Conservation (phyloP, 2,888 invertebrate species). For the Dimorphilus gyrociliatus region DNA sequence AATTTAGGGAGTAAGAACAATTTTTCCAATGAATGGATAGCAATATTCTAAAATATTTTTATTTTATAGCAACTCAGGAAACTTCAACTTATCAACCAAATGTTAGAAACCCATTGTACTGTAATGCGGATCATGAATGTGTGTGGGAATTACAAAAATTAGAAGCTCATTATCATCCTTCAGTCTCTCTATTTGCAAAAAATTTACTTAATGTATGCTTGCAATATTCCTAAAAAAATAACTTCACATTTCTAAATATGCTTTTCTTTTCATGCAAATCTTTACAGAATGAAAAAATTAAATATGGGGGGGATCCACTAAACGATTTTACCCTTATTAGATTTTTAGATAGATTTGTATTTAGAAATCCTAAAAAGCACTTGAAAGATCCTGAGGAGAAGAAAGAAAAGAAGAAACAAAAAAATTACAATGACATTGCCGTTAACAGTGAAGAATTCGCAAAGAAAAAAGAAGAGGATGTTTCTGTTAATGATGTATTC, state of each 20-base stretch:
- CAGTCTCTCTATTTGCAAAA: slow-evolving; percentile 68
- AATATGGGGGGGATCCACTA: slow-evolving; percentile 79
- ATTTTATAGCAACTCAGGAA: neutral
- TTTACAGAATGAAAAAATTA: slow-evolving; percentile 45
- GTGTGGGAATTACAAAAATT: slow-evolving; percentile 59
- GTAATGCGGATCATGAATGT: slow-evolving; percentile 55
- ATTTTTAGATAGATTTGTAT: slow-evolving; percentile 86
- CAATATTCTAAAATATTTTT: too few relatives aligned
- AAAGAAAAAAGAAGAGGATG: slow-evolving; percentile 44
- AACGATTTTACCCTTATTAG: slow-evolving; percentile 75
- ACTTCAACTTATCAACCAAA: slow-evolving; percentile 36
- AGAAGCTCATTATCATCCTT: slow-evolving; percentile 67
- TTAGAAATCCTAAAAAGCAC: slow-evolving; percentile 56
- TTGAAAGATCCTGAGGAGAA: slow-evolving; percentile 6
- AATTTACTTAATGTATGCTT: slow-evolving; percentile 48
- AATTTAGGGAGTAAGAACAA: slow-evolving; percentile 14
- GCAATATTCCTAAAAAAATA: neutral
- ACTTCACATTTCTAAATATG: neutral
- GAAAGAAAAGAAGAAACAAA: slow-evolving; percentile 37
- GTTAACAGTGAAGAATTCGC: slow-evolving; percentile 57
- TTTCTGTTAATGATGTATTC: slow-evolving; percentile 79
- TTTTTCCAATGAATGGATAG: too few relatives aligned
- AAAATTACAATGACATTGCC: slow-evolving; percentile 52
- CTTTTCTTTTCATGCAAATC: neutral
- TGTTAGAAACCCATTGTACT: slow-evolving; percentile 66